phyloP scores from a whole-genome alignment of 2,797 vertebrate species.

The Hozukius guyotensis region DNA sequence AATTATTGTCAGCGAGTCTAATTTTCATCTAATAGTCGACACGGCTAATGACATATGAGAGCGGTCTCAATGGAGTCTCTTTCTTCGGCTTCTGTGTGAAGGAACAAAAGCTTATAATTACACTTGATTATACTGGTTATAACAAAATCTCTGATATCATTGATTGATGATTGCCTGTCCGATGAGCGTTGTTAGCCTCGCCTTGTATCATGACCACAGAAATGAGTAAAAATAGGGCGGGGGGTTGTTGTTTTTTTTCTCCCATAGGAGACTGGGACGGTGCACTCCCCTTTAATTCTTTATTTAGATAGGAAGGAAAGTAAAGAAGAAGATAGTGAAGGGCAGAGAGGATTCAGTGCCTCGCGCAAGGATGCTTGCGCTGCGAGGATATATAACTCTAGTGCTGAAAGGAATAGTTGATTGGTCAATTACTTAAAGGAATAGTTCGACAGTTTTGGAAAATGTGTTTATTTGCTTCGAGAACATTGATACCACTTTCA shows the following conservation, averaged over 20 bases:
- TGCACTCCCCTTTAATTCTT: conserved; percentile 29
- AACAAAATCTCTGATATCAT: conserved; percentile 4
- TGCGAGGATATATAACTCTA: background rate
- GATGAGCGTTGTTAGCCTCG: conserved; percentile 14
- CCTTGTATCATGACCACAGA: conserved; percentile 22
- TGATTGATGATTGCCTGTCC: conserved; percentile 23
- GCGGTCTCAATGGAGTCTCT: background rate
- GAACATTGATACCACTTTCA: background rate
- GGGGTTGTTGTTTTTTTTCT: background rate
- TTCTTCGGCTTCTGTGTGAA: conserved; percentile 4
- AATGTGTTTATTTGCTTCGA: background rate
- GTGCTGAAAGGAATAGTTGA: background rate
- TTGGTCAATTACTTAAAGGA: background rate
- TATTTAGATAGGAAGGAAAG: conserved; percentile 34
- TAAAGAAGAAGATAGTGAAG: conserved; percentile 14
- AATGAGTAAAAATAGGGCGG: conserved; percentile 25
- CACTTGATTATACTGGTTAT: conserved; percentile 20
- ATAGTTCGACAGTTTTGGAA: too few species aligned
- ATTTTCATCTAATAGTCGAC: conserved; percentile 28
- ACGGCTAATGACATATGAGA: conserved; percentile 9
- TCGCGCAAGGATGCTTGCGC: background rate
- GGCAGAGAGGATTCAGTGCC: background rate
- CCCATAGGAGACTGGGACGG: background rate
- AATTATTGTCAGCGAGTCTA: conserved; percentile 4
- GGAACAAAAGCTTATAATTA: conserved; percentile 21